A percentile compares a stretch with the other conserved stretches of the same genome.
Conservation (phyloP, 1,140 invertebrate species). For the Maniola jurtina region DNA sequence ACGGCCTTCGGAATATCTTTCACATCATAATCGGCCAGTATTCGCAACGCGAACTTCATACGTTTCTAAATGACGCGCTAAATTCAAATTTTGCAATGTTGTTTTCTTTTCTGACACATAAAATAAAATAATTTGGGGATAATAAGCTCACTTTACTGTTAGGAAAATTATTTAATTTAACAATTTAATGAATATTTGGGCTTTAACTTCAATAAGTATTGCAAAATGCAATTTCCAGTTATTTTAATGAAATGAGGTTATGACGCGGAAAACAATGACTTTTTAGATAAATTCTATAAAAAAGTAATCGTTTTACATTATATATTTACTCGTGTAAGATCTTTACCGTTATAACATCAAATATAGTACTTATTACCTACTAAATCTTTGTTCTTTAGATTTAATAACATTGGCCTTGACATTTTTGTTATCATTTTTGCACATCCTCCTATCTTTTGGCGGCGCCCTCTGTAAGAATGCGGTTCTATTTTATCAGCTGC, state of each 20-base stretch:
- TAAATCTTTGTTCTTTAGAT: conserved; percentile 23
- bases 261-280: conserved; percentile 37
- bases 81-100: conserved; percentile 70
- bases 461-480: conserved; percentile 55
- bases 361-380: neutral
- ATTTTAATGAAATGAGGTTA: conserved; percentile 48
- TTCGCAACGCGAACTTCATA: conserved; percentile 78
- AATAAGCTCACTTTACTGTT: neutral
- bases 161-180: neutral
- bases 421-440: conserved; percentile 70
- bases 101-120: conserved; percentile 2
- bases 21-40: conserved; percentile 78
- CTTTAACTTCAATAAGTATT: neutral
- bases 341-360: neutral
- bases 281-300: conserved; percentile 1
- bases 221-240: neutral
- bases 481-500: conserved; percentile 28
- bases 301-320: neutral
- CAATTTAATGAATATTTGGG: neutral
- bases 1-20: conserved; percentile 80
- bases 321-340: neutral
- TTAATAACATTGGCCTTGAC: conserved; percentile 68
- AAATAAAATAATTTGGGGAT: neutral
- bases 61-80: conserved; percentile 66
- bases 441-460: conserved; percentile 41